phyloP scores from a whole-genome alignment of 1,140 invertebrate genomes.

The Vollenhovia emeryi region DNA sequence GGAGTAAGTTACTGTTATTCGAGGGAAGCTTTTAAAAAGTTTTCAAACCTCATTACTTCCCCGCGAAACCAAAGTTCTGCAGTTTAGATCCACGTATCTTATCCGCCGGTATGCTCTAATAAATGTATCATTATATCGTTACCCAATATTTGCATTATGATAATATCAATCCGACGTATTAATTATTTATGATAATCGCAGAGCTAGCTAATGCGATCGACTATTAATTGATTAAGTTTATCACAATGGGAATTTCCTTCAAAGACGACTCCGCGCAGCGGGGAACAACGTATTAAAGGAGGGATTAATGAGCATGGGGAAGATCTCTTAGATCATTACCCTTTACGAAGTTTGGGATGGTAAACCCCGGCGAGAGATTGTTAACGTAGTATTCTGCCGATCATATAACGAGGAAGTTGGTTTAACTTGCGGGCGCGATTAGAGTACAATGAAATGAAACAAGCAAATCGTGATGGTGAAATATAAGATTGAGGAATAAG shows the following conservation, averaged over 20 bases:
- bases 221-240: conserved; percentile 54
- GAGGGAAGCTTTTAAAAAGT: not conserved
- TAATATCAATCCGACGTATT: conserved; percentile 15
- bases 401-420: conserved; percentile 33
- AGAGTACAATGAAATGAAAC: conserved; percentile 12
- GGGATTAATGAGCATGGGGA: conserved; percentile 42
- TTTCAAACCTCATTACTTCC: not conserved
- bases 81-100: not conserved
- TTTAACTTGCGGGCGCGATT: conserved; percentile 2
- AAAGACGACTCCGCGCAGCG: conserved; percentile 27
- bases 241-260: conserved; percentile 43
- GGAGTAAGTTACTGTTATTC: not conserved
- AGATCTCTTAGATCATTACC: conserved; percentile 63
- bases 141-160: not conserved
- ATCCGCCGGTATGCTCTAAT: not conserved
- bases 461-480: not conserved
- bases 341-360: conserved; percentile 55
- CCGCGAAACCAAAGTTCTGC: not conserved
- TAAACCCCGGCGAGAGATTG: conserved; percentile 37
- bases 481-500: not conserved
- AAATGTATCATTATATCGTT: not conserved
- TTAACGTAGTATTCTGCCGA: conserved; percentile 38
- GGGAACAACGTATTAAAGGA: conserved; percentile 25
- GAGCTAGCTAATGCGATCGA: conserved; percentile 8
- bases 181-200: not conserved